Conservation (phyloP, 2,797 vertebrate species). For the Pteropus rufus region DNA sequence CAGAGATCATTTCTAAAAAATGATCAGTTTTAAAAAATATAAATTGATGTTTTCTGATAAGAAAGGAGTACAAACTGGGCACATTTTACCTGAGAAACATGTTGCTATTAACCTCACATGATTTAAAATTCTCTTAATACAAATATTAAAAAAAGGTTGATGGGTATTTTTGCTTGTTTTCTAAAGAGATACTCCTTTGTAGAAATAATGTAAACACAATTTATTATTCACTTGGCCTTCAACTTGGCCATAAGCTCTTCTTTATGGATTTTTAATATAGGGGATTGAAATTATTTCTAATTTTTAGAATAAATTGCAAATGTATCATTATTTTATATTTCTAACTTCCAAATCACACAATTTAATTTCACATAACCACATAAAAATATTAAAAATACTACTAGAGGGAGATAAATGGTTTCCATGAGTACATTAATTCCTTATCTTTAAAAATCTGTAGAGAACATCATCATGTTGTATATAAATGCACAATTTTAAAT, state of each 20-base stretch:
- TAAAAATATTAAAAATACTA: constrained; percentile 13
- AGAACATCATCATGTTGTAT: neutral
- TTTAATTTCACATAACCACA: neutral
- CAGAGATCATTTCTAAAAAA: neutral
- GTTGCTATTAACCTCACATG: neutral
- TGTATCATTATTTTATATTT: neutral
- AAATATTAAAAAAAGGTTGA: neutral
- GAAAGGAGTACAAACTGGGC: neutral
- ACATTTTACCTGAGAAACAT: neutral
- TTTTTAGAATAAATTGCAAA: neutral
- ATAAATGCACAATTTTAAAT: neutral
- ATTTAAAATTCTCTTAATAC: neutral
- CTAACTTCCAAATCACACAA: neutral
- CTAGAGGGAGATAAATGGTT: neutral
- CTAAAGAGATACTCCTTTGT: neutral
- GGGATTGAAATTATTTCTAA: neutral
- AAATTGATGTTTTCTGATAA: neutral
- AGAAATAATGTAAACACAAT: neutral
- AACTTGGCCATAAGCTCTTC: neutral
- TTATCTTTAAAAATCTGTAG: neutral
- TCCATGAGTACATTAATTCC: neutral
- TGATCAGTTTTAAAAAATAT: neutral
- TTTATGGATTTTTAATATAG: neutral
- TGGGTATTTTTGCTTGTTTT: neutral
- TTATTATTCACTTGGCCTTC: neutral